A percentile compares a stretch with the other conserved stretches of the same genome.
phyloP scores from a whole-genome alignment of 2,888 invertebrate genomes.

The Drosophila limbata region DNA sequence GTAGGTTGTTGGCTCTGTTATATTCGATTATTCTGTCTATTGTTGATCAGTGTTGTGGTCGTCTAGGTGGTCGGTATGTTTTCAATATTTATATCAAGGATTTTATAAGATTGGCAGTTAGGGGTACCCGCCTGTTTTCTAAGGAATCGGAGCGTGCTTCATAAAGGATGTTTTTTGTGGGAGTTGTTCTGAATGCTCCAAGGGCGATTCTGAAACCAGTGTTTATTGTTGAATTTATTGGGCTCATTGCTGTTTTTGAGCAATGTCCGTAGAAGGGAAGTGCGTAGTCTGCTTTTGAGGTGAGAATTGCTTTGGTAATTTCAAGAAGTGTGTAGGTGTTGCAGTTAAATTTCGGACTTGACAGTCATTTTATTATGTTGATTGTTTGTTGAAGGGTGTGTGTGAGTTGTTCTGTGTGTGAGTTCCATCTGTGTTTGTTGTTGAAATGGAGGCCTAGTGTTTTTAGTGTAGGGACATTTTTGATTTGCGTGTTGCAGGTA shows the following conservation, averaged over 20 bases:
- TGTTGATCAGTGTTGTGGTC: slow-evolving; percentile 1
- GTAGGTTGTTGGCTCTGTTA: slow-evolving; percentile 12
- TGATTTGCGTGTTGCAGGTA: slow-evolving; percentile 19
- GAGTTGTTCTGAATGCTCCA: slow-evolving; percentile 31
- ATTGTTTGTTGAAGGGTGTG: slow-evolving; percentile 22
- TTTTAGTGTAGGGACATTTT: slow-evolving; percentile 19
- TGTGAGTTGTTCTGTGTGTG: slow-evolving; percentile 28
- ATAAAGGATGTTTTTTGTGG: slow-evolving; percentile 19
- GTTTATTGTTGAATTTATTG: slow-evolving; percentile 16
- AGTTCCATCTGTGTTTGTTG: slow-evolving; percentile 43
- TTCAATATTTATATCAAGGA: slow-evolving; percentile 10
- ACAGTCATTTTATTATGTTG: slow-evolving; percentile 37
- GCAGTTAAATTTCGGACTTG: slow-evolving; percentile 22
- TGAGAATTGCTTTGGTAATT: slow-evolving; percentile 23
- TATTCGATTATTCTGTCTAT: slow-evolving; percentile 4
- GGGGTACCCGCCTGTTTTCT: slow-evolving; percentile 9
- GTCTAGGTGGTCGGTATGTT: slow-evolving; percentile 1
- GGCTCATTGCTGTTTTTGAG: slow-evolving; percentile 15
- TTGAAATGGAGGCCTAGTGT: slow-evolving; percentile 46
- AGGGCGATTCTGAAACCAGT: slow-evolving; percentile 33
- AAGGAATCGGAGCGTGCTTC: slow-evolving; percentile 17
- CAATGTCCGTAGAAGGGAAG: slow-evolving; percentile 12
- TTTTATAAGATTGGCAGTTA: slow-evolving; percentile 17
- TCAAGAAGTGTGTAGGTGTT: slow-evolving; percentile 18
- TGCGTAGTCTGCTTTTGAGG: slow-evolving; percentile 23